A percentile compares a stretch with the other conserved stretches of the same genome.
phyloP scores from a whole-genome alignment of 2,888 invertebrate species.

The Siphlonurus alternatus region DNA sequence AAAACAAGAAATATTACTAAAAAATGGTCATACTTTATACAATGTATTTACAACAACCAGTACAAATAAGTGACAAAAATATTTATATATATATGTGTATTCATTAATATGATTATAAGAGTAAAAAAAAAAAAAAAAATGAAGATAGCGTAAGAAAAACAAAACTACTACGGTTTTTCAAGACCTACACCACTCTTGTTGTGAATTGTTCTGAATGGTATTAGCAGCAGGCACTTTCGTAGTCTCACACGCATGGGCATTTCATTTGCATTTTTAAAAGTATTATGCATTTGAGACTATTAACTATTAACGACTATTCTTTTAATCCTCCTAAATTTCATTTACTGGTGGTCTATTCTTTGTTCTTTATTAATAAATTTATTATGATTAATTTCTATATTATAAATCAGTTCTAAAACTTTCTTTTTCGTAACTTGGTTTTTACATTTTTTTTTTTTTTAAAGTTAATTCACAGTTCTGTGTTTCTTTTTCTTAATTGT shows the following conservation, averaged over 20 bases:
- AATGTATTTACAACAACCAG: conserved; percentile 1
- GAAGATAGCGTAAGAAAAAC: background rate
- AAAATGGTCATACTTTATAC: background rate
- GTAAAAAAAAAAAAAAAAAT: background rate
- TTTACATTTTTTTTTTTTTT: too few relatives aligned
- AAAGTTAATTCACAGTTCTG: too few relatives aligned
- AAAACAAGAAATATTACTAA: background rate
- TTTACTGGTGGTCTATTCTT: too few relatives aligned
- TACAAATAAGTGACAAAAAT: background rate
- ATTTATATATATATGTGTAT: background rate
- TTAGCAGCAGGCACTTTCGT: background rate
- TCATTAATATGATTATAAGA: background rate
- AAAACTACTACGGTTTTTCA: background rate
- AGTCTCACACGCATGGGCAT: background rate
- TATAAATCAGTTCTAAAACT: too few relatives aligned
- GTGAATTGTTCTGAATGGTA: background rate
- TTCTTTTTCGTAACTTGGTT: too few relatives aligned
- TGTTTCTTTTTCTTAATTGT: too few relatives aligned
- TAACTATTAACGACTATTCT: too few relatives aligned
- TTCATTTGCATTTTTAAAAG: too few relatives aligned
- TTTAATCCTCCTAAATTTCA: too few relatives aligned
- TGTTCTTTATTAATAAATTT: too few relatives aligned
- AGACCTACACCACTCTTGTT: conserved; percentile 1
- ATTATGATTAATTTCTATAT: too few relatives aligned
- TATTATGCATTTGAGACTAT: too few relatives aligned